phyloP scores from a whole-genome alignment of 2,113 vertebrate species.

The Rissa tridactyla region DNA sequence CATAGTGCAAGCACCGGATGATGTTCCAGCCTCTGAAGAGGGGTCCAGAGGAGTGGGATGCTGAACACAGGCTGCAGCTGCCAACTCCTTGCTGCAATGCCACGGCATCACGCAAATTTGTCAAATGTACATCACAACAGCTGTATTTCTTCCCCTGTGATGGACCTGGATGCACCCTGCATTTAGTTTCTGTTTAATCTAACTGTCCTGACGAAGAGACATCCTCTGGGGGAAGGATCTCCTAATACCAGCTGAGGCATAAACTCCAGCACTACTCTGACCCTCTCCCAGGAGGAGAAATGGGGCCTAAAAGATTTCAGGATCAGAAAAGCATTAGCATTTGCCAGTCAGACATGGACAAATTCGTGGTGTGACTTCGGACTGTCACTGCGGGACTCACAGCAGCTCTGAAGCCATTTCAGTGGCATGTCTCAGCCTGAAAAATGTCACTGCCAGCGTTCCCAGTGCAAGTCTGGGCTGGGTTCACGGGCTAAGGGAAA shows the following conservation, averaged over 20 bases:
- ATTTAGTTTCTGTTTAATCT: not conserved
- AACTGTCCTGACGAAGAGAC: not conserved
- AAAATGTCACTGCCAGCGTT: not conserved
- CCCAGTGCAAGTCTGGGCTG: not conserved
- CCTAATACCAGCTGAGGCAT: not conserved
- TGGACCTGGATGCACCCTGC: not conserved
- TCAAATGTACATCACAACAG: not conserved
- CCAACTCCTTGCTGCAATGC: not conserved
- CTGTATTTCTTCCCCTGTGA: not conserved
- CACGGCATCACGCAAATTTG: not conserved
- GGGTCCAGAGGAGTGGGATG: not conserved
- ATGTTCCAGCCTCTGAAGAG: not conserved
- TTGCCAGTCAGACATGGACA: not conserved
- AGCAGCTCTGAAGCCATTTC: not conserved
- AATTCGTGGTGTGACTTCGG: fast-evolving
- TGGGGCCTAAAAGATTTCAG: not conserved
- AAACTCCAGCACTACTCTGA: not conserved
- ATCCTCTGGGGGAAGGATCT: not conserved
- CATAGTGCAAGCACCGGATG: not conserved
- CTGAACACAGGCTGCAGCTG: not conserved
- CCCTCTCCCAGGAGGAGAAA: not conserved
- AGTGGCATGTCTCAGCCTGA: not conserved
- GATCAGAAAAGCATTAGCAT: not conserved
- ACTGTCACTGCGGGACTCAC: not conserved
- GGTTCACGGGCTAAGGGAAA: not conserved